Conservation (phyloP, 2,113 vertebrate species). For the Gavialis gangeticus region DNA sequence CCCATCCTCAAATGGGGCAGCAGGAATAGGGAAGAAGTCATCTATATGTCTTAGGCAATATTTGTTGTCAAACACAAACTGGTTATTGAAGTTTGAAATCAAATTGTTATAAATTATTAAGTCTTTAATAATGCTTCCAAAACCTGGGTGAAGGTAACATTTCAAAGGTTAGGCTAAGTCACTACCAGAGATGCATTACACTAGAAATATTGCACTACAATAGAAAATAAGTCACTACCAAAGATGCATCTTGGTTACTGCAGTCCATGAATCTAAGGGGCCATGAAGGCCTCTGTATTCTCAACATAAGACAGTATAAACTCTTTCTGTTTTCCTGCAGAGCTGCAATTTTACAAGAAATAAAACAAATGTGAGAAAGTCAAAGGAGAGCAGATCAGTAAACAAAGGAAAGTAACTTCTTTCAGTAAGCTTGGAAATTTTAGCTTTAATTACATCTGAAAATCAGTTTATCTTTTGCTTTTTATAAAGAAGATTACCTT, state of each 20-base stretch:
- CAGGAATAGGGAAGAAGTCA: neutral
- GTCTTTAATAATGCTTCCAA: neutral
- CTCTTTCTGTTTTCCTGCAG: neutral
- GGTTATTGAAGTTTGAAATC: slow-evolving; percentile 1
- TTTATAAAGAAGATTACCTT: neutral
- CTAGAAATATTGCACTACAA: neutral
- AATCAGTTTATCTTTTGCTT: neutral
- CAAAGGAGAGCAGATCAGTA: neutral
- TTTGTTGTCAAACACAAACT: neutral
- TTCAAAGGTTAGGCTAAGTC: neutral
- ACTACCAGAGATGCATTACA: too few species aligned
- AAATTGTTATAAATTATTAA: slow-evolving; percentile 9
- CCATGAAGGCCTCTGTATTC: neutral
- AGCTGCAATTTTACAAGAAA: neutral
- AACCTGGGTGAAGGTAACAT: neutral
- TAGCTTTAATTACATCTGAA: neutral
- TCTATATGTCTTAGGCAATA: neutral
- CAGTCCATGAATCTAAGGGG: neutral
- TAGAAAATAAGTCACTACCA: neutral
- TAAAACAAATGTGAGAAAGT: neutral
- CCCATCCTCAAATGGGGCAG: too few species aligned
- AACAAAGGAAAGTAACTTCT: neutral
- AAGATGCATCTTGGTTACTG: neutral
- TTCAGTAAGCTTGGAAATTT: neutral
- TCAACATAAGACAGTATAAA: neutral